Conservation (phyloP, 2,113 vertebrate genomes). For the Oreochromis spilurus region DNA sequence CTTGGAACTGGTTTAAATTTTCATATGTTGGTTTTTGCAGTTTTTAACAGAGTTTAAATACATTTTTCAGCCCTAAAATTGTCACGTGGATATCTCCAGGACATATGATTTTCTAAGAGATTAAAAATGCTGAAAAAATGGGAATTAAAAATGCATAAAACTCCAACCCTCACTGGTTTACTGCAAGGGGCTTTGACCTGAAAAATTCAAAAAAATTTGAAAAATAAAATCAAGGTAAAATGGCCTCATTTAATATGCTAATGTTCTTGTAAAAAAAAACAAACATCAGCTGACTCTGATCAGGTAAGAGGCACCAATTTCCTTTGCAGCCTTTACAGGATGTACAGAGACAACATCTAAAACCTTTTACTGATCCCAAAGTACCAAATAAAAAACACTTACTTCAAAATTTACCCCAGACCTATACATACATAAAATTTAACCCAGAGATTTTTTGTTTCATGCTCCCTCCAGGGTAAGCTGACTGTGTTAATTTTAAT, state of each 20-base stretch:
- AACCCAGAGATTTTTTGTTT: background rate
- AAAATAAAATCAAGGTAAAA: background rate
- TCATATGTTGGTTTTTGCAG: background rate
- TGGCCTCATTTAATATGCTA: background rate
- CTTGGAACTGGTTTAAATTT: background rate
- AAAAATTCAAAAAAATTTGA: background rate
- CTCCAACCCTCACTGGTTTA: background rate
- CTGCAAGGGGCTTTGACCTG: background rate
- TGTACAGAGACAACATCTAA: background rate
- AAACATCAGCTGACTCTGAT: background rate
- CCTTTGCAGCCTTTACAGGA: background rate
- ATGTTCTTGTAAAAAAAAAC: background rate
- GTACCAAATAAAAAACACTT: background rate
- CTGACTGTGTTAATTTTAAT: background rate
- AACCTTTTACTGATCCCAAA: background rate
- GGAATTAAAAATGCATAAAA: background rate
- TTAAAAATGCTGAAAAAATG: background rate
- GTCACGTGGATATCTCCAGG: background rate
- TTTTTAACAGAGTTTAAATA: background rate
- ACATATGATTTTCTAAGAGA: background rate
- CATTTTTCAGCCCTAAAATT: background rate
- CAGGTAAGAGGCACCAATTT: background rate
- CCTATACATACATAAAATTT: background rate
- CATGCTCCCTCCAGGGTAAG: background rate
- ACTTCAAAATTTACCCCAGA: background rate